Percentiles rank a stretch among this genome's conserved stretches.
Evolutionary conservation across 2,797 vertebrate species (phyloP).

Genomic region (Hafferia zeledoni): DNA sequence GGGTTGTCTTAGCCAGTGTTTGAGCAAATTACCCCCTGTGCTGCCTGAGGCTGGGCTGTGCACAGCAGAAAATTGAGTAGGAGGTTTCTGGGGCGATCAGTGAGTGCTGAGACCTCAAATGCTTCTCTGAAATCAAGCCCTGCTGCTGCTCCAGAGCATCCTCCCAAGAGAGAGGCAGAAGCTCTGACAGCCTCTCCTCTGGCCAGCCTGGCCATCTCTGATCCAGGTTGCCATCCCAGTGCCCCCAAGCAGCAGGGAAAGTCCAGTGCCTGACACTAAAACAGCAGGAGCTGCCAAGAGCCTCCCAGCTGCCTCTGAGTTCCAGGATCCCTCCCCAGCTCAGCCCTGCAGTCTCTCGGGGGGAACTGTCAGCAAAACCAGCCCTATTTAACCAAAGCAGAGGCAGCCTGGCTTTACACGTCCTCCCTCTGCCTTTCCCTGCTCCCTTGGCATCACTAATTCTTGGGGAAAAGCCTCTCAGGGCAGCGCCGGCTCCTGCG

Average conservation of each 20-base stretch:
- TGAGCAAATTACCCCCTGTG: not conserved
- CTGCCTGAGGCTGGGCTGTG: not conserved
- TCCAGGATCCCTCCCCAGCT: not conserved
- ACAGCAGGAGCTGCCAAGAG: not conserved
- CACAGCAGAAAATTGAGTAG: not conserved
- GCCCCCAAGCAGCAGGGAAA: not conserved
- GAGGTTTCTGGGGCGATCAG: not conserved
- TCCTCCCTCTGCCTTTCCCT: not conserved
- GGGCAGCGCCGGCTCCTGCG: rapidly evolving
- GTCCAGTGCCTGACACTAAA: not conserved
- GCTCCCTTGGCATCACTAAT: not conserved
- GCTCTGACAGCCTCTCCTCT: not conserved
- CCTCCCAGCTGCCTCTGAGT: not conserved
- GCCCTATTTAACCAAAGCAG: not conserved
- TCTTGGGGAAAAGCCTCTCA: not conserved
- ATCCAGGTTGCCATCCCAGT: not conserved
- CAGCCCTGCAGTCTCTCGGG: not conserved
- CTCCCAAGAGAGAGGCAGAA: not conserved
- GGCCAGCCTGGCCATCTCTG: not conserved
- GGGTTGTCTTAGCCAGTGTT: not conserved
- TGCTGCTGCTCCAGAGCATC: not conserved
- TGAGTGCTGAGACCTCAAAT: not conserved
- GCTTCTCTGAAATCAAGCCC: not conserved
- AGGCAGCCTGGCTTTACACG: not conserved
- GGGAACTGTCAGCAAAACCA: not conserved